Conservation (phyloP, 2,797 vertebrate genomes). For the Squalus acanthias region DNA sequence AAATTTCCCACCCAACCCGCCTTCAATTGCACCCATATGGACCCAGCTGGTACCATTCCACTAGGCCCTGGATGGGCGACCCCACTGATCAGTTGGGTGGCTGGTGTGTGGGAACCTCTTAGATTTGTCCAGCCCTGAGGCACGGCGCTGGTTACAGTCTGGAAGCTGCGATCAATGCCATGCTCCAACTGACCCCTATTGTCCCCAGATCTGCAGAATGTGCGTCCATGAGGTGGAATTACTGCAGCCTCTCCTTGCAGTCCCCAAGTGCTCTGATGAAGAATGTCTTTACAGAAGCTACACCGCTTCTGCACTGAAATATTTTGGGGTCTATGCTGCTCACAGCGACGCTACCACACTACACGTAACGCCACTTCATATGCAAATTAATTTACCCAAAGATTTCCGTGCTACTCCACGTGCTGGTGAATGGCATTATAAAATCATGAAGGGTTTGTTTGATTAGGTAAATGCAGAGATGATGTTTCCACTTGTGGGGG, state of each 20-base stretch:
- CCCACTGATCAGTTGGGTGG: not conserved
- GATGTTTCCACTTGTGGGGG: no score
- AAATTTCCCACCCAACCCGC: no score
- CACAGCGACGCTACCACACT: not conserved
- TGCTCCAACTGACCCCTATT: not conserved
- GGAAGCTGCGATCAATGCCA: not conserved
- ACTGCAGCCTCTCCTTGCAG: not conserved
- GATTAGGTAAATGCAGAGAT: not conserved
- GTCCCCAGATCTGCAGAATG: no score
- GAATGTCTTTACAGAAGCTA: not conserved
- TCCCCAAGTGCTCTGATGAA: not conserved
- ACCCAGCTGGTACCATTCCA: not conserved
- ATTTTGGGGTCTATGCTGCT: not conserved
- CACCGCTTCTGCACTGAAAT: not conserved
- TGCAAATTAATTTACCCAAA: not conserved
- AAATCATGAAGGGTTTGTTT: not conserved
- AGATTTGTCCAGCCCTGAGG: not conserved
- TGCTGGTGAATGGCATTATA: not conserved
- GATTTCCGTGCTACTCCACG: not conserved
- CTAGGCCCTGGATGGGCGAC: not conserved
- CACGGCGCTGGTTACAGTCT: not conserved
- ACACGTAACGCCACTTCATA: not conserved
- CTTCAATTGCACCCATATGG: no score
- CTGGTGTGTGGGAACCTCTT: not conserved
- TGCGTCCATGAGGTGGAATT: not conserved